phyloP scores from a whole-genome alignment of 2,113 vertebrate genomes.

The Vombatus ursinus region DNA sequence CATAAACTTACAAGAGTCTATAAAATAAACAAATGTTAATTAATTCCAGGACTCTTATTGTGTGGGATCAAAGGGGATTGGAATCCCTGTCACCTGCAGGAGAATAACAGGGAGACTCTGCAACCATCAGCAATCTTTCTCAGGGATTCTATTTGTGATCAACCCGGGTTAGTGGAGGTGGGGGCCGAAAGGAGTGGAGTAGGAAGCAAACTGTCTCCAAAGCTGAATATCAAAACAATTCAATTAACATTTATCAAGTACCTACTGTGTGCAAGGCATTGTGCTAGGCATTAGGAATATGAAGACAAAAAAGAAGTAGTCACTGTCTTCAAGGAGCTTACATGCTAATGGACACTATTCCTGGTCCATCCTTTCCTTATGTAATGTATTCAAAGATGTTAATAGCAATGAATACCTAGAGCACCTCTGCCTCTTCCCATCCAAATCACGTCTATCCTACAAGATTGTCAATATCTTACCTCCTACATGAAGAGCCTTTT shows the following conservation, averaged over 20 bases:
- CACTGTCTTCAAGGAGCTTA: background rate
- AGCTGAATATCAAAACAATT: background rate
- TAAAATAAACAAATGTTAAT: conserved; percentile 6
- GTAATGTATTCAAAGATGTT: background rate
- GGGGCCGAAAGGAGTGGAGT: background rate
- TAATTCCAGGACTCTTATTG: background rate
- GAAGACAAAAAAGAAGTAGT: background rate
- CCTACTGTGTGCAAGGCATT: background rate
- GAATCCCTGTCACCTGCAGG: background rate
- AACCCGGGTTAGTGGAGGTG: background rate
- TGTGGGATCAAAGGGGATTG: background rate
- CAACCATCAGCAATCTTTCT: background rate
- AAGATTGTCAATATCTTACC: background rate
- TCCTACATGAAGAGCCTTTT: background rate
- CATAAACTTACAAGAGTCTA: background rate
- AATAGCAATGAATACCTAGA: background rate
- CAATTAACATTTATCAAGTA: background rate
- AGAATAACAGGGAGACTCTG: background rate
- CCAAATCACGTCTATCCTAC: background rate
- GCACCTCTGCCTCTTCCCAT: background rate
- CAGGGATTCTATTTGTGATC: background rate
- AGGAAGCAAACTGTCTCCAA: background rate
- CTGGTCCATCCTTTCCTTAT: background rate
- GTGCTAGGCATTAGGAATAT: background rate
- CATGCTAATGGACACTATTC: background rate